Conservation (phyloP, 1,140 invertebrate species). For the Hylyphantes graminicola region DNA sequence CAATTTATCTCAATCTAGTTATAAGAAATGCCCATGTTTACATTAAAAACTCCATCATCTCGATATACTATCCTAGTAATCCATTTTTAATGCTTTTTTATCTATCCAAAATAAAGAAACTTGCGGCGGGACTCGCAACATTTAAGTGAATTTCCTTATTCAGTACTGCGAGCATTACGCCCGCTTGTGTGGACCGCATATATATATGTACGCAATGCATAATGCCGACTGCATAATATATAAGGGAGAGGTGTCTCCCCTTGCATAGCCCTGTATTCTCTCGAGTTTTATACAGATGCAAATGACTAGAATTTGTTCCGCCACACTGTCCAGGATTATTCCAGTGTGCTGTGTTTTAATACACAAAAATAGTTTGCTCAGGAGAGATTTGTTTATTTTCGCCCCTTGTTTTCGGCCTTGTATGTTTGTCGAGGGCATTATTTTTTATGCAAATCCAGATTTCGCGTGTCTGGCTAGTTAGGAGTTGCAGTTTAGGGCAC, state of each 20-base stretch:
- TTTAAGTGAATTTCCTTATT: slow-evolving; percentile 54
- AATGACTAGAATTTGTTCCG: slow-evolving; percentile 9
- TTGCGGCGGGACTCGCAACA: slow-evolving; percentile 15
- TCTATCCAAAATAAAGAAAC: slow-evolving; percentile 43
- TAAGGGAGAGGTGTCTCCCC: slow-evolving; percentile 9
- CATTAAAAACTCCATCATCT: too few species aligned
- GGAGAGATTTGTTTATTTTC: slow-evolving; percentile 7
- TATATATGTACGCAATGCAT: slow-evolving; percentile 56
- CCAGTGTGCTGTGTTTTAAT: neutral
- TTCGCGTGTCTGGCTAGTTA: slow-evolving; percentile 26
- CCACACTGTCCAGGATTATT: slow-evolving; percentile 11
- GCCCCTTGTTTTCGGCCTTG: slow-evolving; percentile 5
- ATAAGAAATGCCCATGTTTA: too few species aligned
- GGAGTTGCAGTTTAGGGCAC: neutral
- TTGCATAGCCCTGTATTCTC: slow-evolving; percentile 35
- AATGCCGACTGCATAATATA: slow-evolving; percentile 54
- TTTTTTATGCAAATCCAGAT: slow-evolving; percentile 46
- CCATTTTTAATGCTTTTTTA: slow-evolving; percentile 54
- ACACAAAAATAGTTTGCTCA: neutral
- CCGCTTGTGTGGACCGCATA: slow-evolving; percentile 19
- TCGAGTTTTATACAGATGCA: slow-evolving; percentile 44
- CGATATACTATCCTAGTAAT: slow-evolving; percentile 14
- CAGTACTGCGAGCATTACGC: slow-evolving; percentile 2
- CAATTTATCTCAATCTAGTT: too few species aligned
- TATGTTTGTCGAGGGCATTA: slow-evolving; percentile 18